Percentiles rank a stretch among this genome's conserved stretches.
Evolutionary conservation across 1,140 invertebrate genomes (phyloP).

Genomic region (Oncopodura yosiiana): DNA sequence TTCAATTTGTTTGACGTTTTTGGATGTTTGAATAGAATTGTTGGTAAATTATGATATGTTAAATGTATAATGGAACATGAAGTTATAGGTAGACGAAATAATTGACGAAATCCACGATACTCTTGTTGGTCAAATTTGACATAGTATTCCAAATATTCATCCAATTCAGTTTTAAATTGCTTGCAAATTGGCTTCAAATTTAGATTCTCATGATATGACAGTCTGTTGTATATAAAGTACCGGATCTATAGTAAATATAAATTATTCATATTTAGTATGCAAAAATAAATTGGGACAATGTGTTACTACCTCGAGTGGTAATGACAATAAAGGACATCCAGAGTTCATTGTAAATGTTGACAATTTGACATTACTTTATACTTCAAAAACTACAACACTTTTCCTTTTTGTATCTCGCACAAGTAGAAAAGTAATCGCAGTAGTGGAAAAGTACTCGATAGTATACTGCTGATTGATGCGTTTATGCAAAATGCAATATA

Average conservation of each 20-base stretch:
- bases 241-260: constrained; percentile 21
- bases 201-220: constrained; percentile 11
- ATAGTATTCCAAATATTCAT: constrained; percentile 22
- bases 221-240: constrained; percentile 4
- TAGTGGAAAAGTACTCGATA: too few relatives aligned
- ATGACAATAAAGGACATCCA: too few relatives aligned
- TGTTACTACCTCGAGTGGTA: too few relatives aligned
- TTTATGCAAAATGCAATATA: too few relatives aligned
- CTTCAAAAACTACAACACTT: too few relatives aligned
- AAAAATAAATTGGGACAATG: too few relatives aligned
- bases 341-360: too few relatives aligned
- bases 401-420: too few relatives aligned
- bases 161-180: constrained; percentile 19
- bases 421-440: too few relatives aligned
- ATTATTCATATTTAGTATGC: too few relatives aligned
- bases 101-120: constrained; percentile 6
- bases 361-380: too few relatives aligned
- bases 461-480: too few relatives aligned
- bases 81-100: constrained; percentile 8
- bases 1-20: constrained; percentile 17
- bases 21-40: constrained; percentile 8
- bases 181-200: constrained; percentile 12
- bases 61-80: constrained; percentile 12
- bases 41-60: background rate
- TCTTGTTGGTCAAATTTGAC: constrained; percentile 23